phyloP scores from a whole-genome alignment of 2,113 vertebrate species.

The Stercorarius parasiticus region DNA sequence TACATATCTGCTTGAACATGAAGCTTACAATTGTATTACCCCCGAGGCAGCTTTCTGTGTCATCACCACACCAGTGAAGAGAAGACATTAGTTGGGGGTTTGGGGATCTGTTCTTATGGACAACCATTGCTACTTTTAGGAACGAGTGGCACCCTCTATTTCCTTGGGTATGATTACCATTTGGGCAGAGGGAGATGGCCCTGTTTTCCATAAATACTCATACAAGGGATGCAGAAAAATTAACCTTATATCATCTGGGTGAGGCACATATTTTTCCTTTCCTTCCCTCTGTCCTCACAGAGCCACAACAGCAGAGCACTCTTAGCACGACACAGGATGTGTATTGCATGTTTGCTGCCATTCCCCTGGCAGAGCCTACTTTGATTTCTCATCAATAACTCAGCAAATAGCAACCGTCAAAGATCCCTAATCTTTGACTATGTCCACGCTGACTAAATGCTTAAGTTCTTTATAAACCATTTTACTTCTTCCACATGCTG shows the following conservation, averaged over 20 bases:
- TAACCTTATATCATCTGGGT: not conserved
- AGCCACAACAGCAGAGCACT: not conserved
- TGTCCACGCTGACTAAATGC: not conserved
- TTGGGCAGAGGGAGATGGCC: not conserved
- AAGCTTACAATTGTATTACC: not conserved
- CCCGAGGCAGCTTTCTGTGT: not conserved
- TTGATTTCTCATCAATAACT: not conserved
- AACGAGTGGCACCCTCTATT: not conserved
- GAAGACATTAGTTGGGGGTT: not conserved
- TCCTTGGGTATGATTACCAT: not conserved
- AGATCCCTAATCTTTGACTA: not conserved
- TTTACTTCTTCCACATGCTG: not conserved
- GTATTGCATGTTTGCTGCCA: not conserved
- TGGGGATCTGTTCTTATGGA: not conserved
- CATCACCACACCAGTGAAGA: not conserved
- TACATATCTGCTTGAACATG: not conserved
- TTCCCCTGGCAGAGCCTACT: not conserved
- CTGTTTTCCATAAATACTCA: not conserved
- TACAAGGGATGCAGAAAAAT: not conserved
- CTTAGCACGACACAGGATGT: not conserved
- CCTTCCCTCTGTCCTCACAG: not conserved
- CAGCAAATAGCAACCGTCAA: not conserved
- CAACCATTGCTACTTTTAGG: not conserved
- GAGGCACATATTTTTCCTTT: not conserved
- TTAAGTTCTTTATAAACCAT: not conserved